These are phyloP conservation scores for Boleophthalmus pectinirostris DNA, from an alignment of 2,113 vertebrate species.

Conservation along the genomic window DNA sequence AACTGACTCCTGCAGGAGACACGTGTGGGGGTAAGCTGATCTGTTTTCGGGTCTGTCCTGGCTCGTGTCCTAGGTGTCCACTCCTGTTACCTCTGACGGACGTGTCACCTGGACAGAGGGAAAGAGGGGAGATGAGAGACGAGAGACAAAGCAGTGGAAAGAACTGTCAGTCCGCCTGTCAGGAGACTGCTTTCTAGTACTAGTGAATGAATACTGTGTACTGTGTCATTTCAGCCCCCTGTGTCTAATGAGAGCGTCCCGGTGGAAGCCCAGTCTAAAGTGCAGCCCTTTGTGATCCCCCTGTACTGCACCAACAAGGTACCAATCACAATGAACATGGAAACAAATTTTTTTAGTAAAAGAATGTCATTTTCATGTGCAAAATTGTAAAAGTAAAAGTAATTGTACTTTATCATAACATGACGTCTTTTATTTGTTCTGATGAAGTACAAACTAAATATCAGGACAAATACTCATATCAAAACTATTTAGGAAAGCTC, in stretches of 20 bases:
- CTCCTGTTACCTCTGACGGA: not conserved
- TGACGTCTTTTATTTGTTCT: too few species aligned
- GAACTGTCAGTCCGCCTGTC: not conserved
- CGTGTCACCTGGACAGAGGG: not conserved
- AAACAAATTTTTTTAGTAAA: too few species aligned
- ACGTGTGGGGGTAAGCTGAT: not conserved
- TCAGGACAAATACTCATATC: too few species aligned
- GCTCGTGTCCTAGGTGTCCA: not conserved
- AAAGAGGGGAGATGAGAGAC: not conserved
- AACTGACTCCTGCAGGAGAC: not conserved
- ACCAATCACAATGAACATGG: constrained; percentile 12
- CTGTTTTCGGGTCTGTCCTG: not conserved
- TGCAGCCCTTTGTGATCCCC: constrained; percentile 82
- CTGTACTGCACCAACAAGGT: constrained; percentile 88
- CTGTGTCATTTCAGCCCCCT: constrained; percentile 75
- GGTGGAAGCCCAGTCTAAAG: constrained; percentile 70
- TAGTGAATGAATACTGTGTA: not conserved
- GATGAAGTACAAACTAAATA: too few species aligned
- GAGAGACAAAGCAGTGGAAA: not conserved
- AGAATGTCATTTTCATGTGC: too few species aligned
- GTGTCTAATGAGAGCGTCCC: constrained; percentile 79
- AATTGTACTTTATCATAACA: too few species aligned
- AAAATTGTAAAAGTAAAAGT: too few species aligned
- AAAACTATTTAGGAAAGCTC: too few species aligned
- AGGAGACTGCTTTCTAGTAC: not conserved